Percentiles rank a stretch among this genome's conserved stretches.
These are phyloP conservation scores for Apolygus lucorum DNA, from an alignment of 1,140 invertebrate species.

Conservation along the genomic window DNA sequence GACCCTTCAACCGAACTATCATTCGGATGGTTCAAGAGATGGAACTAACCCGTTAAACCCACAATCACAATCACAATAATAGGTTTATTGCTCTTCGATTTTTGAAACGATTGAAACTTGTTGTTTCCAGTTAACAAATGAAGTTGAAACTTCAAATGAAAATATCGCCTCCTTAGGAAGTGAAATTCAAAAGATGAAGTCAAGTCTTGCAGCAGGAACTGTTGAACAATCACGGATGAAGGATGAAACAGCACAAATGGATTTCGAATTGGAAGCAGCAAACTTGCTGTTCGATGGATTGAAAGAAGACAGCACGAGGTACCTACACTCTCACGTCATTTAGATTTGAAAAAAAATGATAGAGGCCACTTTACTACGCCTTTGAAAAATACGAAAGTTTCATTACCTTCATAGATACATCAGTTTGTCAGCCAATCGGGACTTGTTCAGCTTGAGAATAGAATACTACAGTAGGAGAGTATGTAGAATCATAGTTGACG, in stretches of 20 bases:
- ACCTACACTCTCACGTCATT: background rate
- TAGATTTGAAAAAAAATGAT: background rate
- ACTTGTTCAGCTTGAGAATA: background rate
- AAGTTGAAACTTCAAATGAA: background rate
- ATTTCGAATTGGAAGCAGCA: slow-evolving; percentile 1
- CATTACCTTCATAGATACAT: no score
- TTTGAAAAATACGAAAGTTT: background rate
- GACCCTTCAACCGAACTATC: no score
- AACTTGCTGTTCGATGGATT: background rate
- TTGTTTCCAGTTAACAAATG: background rate
- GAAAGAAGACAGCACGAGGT: background rate
- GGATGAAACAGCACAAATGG: background rate
- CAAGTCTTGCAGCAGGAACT: background rate
- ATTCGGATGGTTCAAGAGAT: no score
- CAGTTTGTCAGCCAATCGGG: no score
- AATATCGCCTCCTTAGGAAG: background rate
- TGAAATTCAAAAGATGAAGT: background rate
- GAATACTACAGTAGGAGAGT: background rate
- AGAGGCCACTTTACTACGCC: background rate
- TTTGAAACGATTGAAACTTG: no score
- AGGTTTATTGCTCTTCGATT: no score
- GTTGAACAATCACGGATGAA: background rate
- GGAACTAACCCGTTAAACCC: no score
- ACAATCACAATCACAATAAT: no score
- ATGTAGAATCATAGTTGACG: background rate